Percentiles rank a stretch among this genome's conserved stretches.
Evolutionary conservation across 2,888 invertebrate genomes (phyloP).

Genomic region (Aelia acuminata): DNA sequence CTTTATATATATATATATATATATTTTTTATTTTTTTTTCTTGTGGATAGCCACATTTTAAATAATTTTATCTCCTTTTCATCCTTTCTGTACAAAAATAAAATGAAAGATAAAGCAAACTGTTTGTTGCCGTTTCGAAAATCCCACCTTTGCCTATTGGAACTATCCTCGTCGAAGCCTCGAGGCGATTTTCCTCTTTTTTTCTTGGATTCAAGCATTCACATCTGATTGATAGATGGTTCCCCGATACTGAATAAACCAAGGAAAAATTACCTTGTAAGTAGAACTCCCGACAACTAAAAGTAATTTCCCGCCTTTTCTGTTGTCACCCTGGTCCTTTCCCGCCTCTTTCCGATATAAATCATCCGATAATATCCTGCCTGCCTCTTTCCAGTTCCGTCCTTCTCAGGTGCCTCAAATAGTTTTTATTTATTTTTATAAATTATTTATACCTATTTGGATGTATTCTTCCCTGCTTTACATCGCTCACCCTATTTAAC

Average conservation of each 20-base stretch:
- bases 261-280: not conserved
- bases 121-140: not conserved
- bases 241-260: not conserved
- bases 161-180: not conserved
- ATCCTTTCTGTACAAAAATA: no score
- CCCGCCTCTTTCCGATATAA: slow-evolving; percentile 24
- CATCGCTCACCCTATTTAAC: no score
- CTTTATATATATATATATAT: no score
- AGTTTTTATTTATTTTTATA: not conserved
- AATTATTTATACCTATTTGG: not conserved
- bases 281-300: not conserved
- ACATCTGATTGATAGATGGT: not conserved
- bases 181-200: not conserved
- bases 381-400: not conserved
- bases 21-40: no score
- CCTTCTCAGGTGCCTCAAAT: not conserved
- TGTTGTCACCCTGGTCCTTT: not conserved
- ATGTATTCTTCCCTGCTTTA: no score
- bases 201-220: not conserved
- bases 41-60: no score
- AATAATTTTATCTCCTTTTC: no score
- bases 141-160: not conserved
- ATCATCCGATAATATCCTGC: slow-evolving; percentile 32
- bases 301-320: slow-evolving; percentile 42
- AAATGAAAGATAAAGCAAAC: no score